Percentiles rank a stretch among this genome's conserved stretches.
Evolutionary conservation across 1,140 invertebrate species (phyloP).

Genomic region (Dreissena rostriformis): DNA sequence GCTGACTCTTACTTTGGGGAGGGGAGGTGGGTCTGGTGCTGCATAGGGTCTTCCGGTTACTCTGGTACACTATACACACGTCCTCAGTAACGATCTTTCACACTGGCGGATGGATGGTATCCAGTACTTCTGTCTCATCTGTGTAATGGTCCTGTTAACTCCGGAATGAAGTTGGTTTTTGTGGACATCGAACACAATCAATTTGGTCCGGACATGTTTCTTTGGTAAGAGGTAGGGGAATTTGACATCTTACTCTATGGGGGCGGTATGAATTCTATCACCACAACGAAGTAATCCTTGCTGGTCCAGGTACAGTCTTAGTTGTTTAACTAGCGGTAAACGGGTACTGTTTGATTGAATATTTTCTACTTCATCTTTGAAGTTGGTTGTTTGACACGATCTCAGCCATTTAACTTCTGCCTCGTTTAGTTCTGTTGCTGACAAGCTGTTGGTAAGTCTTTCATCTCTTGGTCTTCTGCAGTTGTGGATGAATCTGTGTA

Average conservation of each 20-base stretch:
- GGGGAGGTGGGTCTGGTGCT: slow-evolving; percentile 8
- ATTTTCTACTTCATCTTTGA: slow-evolving; percentile 18
- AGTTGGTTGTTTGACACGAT: slow-evolving; percentile 6
- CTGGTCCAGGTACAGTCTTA: background rate
- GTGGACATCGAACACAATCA: slow-evolving; percentile 1
- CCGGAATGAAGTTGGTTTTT: slow-evolving; percentile 1
- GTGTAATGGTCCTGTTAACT: background rate
- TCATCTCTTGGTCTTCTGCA: background rate
- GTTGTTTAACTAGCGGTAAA: background rate
- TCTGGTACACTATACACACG: slow-evolving; percentile 1
- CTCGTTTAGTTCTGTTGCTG: slow-evolving; percentile 1
- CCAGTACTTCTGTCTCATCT: slow-evolving; percentile 14
- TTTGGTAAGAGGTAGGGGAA: slow-evolving; percentile 22
- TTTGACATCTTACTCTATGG: background rate
- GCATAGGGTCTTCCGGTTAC: background rate
- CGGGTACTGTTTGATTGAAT: slow-evolving; percentile 4
- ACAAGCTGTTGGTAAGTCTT: background rate
- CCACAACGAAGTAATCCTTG: slow-evolving; percentile 15
- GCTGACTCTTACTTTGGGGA: background rate
- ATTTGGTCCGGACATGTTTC: background rate
- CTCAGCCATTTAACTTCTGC: slow-evolving; percentile 4
- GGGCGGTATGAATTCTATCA: slow-evolving; percentile 4
- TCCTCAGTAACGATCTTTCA: background rate
- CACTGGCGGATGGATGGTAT: slow-evolving; percentile 14
- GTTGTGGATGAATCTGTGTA: background rate